A percentile compares a stretch with the other conserved stretches of the same genome.
Conservation (phyloP, 2,113 vertebrate genomes). For the Forbesichthys agassizii region DNA sequence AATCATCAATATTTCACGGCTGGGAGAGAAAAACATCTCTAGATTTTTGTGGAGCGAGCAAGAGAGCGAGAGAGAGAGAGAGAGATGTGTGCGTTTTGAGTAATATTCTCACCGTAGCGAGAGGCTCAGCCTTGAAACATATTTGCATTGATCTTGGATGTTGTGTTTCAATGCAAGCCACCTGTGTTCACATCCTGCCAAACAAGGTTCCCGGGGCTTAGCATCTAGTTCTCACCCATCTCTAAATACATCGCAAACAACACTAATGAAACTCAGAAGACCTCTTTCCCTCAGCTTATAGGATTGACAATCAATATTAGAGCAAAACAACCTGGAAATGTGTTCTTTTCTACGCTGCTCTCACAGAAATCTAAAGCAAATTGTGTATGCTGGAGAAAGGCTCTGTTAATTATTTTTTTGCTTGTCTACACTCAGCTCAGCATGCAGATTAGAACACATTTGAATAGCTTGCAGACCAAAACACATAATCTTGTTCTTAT, state of each 20-base stretch:
- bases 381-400: not conserved
- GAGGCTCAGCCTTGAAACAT: slow-evolving; percentile 35
- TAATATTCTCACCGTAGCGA: slow-evolving; percentile 24
- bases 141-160: slow-evolving; percentile 41
- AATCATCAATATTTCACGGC: too few species aligned
- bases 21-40: too few species aligned
- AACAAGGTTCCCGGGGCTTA: slow-evolving; percentile 42
- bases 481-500: not conserved
- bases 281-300: slow-evolving; percentile 28
- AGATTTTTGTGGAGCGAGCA: too few species aligned
- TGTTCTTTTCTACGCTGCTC: not conserved
- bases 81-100: slow-evolving; percentile 11
- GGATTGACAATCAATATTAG: slow-evolving; percentile 25
- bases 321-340: slow-evolving; percentile 2
- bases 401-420: not conserved
- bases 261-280: slow-evolving; percentile 32
- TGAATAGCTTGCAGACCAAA: not conserved
- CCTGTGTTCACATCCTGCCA: slow-evolving; percentile 22
- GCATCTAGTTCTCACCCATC: slow-evolving; percentile 42
- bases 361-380: not conserved
- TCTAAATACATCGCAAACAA: slow-evolving; percentile 30
- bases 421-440: too few species aligned
- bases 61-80: too few species aligned
- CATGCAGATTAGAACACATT: not conserved
- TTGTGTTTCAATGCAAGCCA: slow-evolving; percentile 36